Evolutionary conservation across 2,113 vertebrate genomes (phyloP), one percentile per base, ranked within the genome.

Genomic region (Paralichthys olivaceus): DNA sequence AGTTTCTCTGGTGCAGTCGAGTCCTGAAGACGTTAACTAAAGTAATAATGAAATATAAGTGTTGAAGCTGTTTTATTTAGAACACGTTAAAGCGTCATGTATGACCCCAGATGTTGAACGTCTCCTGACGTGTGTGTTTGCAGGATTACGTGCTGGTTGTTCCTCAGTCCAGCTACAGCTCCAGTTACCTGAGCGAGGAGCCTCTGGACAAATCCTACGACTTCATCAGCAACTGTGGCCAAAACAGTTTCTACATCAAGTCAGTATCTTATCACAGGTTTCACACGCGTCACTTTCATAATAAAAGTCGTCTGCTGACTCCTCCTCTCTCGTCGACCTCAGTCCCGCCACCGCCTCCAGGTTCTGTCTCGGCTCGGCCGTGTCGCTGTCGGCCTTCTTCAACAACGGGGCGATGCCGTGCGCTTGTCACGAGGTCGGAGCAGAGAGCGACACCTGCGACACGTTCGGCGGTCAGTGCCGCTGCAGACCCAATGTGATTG

Each of bases 191-290:
- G 75, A 94, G 83, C 1, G 97, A 99, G 75, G 96, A 98, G 67
- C 96, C 95, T 1, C 84, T 99, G 84, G 98, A 99, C 87, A 97
- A 96, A 59, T 99, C 98, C 0, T 98, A 99, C 0, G 95, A 98
- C 88, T 99, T 99, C 84, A 98, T 99, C 93, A 99, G 96, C 91
- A 96, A 75, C 83, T 99, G 98, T 0, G 95, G 97, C n/a, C 83
- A 93, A 76, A 97, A 96, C 55, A 95, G 97, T 82, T 98, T 98
- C 89, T 92, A 96, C 75, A 89, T 99, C 92, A 96, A 93, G 98
- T 99, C 89, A 90, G 95, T 79, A 0, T 20, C 45, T 13, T 0
- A 14, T 1, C 43, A 23, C 45, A 0, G 37, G 22, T 4, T 11
- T 37, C 20, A n/a, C 49, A 2, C 45, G 1, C 2, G 45, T 49